These are phyloP conservation scores for Drosophila maculinotata DNA, from an alignment of 2,888 invertebrate species.

Conservation along the genomic window DNA sequence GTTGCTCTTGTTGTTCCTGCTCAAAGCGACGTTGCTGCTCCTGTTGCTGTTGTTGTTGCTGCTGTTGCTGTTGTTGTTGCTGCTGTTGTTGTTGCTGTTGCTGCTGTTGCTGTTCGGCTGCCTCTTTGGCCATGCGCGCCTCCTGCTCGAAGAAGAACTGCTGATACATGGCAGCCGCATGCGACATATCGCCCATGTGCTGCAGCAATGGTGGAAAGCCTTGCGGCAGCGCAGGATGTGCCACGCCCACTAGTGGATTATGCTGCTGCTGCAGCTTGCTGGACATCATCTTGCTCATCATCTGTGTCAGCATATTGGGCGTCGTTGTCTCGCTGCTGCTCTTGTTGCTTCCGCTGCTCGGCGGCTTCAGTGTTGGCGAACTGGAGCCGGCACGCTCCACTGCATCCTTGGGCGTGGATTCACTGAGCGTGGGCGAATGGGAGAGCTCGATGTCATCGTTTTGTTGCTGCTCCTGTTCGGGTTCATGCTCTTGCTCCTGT, in stretches of 20 bases:
- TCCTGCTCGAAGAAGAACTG: constrained; percentile 93
- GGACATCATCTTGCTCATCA: constrained; percentile 89
- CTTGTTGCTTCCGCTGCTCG: constrained; percentile 53
- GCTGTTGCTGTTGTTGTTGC: constrained; percentile 86
- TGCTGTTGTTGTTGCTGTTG: constrained; percentile 86
- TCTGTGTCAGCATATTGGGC: constrained; percentile 87
- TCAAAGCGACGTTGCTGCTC: constrained; percentile 86
- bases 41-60: constrained; percentile 85
- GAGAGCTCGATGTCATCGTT: constrained; percentile 78
- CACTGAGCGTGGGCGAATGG: constrained; percentile 73
- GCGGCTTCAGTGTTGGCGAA: constrained; percentile 68
- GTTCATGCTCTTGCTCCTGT: constrained; percentile 86
- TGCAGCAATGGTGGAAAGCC: constrained; percentile 87
- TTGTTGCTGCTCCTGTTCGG: constrained; percentile 81
- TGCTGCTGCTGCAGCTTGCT: constrained; percentile 86
- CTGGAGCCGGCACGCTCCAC: constrained; percentile 70
- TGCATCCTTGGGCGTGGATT: constrained; percentile 67
- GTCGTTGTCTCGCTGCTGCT: constrained; percentile 75
- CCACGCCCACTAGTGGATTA: constrained; percentile 84
- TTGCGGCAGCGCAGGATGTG: constrained; percentile 87
- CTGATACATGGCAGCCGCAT: constrained; percentile 91
- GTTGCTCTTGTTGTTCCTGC: constrained; percentile 87
- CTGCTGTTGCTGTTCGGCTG: constrained; percentile 87
- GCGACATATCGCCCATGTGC: constrained; percentile 87
- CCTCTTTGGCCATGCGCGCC: constrained; percentile 89